Evolutionary conservation across 2,888 invertebrate genomes (phyloP).

Genomic region (Drosophila setosimentum): DNA sequence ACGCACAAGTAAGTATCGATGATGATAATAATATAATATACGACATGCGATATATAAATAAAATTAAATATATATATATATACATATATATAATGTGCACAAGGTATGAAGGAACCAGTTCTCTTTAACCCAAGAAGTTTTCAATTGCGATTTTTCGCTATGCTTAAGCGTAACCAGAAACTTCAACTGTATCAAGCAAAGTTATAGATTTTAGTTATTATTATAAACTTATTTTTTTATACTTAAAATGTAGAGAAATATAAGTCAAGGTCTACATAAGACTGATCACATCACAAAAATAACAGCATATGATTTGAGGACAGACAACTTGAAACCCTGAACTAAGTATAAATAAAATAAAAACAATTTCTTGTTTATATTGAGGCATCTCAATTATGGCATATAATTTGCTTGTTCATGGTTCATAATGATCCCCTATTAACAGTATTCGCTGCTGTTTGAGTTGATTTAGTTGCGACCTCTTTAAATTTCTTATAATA

Average conservation of each 20-base stretch:
- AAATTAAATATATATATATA: constrained; percentile 11
- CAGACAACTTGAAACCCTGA: neutral
- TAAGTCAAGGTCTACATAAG: neutral
- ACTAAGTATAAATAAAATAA: neutral
- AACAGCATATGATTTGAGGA: neutral
- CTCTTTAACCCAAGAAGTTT: constrained; percentile 8
- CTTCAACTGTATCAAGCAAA: constrained; percentile 1
- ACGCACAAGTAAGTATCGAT: constrained; percentile 84
- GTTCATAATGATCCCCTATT: constrained; percentile 19
- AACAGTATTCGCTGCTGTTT: neutral
- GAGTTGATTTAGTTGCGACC: constrained; percentile 4
- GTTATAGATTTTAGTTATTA: neutral
- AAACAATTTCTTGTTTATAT: neutral
- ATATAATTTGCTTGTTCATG: constrained; percentile 38
- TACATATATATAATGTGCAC: constrained; percentile 34
- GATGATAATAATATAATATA: neutral
- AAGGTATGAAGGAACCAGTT: constrained; percentile 49
- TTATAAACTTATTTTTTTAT: neutral
- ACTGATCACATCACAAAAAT: neutral
- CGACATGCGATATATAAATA: constrained; percentile 15
- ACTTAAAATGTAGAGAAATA: neutral
- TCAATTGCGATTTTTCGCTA: neutral
- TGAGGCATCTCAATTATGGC: neutral
- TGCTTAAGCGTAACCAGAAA: constrained; percentile 1
- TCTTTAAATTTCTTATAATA: constrained; percentile 3